These are phyloP conservation scores for Ceyx cyanopectus DNA, from an alignment of 2,113 vertebrate species.

Conservation along the genomic window DNA sequence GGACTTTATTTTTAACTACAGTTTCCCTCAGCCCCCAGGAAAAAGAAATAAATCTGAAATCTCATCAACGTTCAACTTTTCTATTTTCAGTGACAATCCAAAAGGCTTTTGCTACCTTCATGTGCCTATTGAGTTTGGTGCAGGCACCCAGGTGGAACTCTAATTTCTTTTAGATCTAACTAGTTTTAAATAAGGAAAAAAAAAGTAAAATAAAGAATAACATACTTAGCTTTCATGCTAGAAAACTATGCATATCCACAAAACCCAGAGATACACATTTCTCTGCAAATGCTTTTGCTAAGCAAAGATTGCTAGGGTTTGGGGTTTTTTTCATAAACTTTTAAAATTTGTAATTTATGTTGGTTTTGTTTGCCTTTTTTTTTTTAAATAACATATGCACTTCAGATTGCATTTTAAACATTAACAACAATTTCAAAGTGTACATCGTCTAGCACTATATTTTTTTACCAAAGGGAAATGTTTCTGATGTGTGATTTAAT, in stretches of 20 bases:
- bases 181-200: constrained; percentile 22
- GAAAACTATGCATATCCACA: constrained; percentile 20
- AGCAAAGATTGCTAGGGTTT: background rate
- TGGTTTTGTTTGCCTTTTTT: background rate
- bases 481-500: constrained; percentile 72
- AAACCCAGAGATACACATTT: constrained; percentile 5
- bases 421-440: constrained; percentile 73
- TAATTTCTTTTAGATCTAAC: constrained; percentile 48
- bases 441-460: constrained; percentile 70
- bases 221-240: constrained; percentile 8
- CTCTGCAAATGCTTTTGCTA: constrained; percentile 41
- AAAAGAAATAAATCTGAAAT: constrained; percentile 55
- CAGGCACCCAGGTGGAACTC: constrained; percentile 42
- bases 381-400: constrained; percentile 59
- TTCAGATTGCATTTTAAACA: constrained; percentile 69
- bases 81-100: constrained; percentile 73
- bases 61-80: constrained; percentile 74
- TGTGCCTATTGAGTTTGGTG: background rate
- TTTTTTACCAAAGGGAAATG: constrained; percentile 73
- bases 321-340: constrained; percentile 52
- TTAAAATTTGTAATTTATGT: constrained; percentile 60
- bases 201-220: constrained; percentile 16
- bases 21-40: constrained; percentile 33
- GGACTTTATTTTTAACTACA: constrained; percentile 78
- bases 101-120: constrained; percentile 53